These are phyloP conservation scores for Gambusia affinis DNA, from an alignment of 2,113 vertebrate species.

Conservation along the genomic window DNA sequence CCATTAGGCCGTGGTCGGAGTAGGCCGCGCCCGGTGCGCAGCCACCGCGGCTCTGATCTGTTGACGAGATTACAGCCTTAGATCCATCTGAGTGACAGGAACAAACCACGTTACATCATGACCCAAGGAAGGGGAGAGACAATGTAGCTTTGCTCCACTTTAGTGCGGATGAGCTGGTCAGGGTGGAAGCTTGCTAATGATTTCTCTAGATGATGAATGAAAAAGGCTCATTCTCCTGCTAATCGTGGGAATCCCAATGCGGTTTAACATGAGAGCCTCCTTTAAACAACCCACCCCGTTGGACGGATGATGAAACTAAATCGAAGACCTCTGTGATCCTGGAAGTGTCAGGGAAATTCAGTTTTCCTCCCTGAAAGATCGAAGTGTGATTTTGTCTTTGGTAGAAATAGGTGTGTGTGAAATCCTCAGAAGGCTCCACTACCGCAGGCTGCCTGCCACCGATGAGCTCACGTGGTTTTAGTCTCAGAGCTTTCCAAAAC, in stretches of 20 bases:
- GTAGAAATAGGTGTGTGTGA: conserved; percentile 6
- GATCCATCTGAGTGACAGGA: conserved; percentile 59
- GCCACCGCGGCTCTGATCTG: conserved; percentile 74
- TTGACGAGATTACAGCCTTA: conserved; percentile 82
- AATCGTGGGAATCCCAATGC: not conserved
- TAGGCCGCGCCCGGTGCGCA: conserved; percentile 57
- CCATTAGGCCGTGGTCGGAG: conserved; percentile 69
- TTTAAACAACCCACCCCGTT: not conserved
- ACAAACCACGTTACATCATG: conserved; percentile 15
- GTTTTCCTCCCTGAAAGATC: not conserved
- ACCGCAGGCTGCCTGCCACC: conserved; percentile 23
- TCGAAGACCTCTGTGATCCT: not conserved
- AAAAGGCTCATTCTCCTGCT: not conserved
- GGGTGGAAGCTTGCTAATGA: not conserved
- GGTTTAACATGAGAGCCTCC: not conserved
- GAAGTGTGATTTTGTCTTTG: not conserved
- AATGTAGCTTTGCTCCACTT: not conserved
- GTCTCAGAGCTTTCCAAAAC: conserved; percentile 28
- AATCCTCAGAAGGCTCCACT: conserved; percentile 40
- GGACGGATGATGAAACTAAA: not conserved
- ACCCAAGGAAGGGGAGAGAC: not conserved
- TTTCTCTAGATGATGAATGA: not conserved
- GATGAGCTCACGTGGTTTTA: conserved; percentile 46
- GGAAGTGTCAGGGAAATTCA: not conserved
- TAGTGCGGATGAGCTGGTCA: not conserved